Evolutionary conservation across 2,113 vertebrate genomes (phyloP), one percentile per base, ranked within the genome.

Genomic region (Notothenia coriiceps): DNA sequence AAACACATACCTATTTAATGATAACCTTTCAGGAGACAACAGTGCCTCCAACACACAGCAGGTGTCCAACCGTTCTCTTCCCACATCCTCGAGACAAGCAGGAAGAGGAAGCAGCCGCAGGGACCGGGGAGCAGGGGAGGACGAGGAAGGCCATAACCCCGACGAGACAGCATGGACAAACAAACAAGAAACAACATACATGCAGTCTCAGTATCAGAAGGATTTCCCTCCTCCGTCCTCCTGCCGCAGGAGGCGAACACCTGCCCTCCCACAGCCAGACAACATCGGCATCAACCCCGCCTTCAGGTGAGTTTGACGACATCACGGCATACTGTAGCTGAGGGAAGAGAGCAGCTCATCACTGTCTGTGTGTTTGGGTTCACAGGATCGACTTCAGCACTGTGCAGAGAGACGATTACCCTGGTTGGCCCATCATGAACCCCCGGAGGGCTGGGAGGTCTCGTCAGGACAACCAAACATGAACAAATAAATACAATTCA

Each of bases 251-350:
- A 94, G 88, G 74, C 81, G 80, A 74, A 88, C 84, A 8, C 92
- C 88, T 6, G 91, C 86, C 29, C 47, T 75, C 6, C 94, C 93
- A 0, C 90, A 89, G 29, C 84, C 89, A 3, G 95, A 95, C 84
- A 96, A 96, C 89, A 94, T 96, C 0, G 88, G 79, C n/a, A 92
- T 96, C 63, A 96, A 96, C 84, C 86, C 87, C 14, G 79, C 90
- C 25, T 87, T 94, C 77, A 85, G 91, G 95, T 93, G 67, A n/a
- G 2, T 56, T 50, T 54, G 7, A 29, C 15, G 13, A 4, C 2
- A 35, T 63, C 46, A 66, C 46, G 29, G 2, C 25, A 20, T 49
- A 44, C 2, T 43, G 1, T 4, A 11, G 50, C 10, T 77, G 51
- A 3, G 44, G 10, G 10, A 15, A 10, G 17, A 51, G 4, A 59